A percentile compares a stretch with the other conserved stretches of the same genome.
These are phyloP conservation scores for Chironomus striatipennis DNA, from an alignment of 1,140 invertebrate genomes.

Conservation along the genomic window DNA sequence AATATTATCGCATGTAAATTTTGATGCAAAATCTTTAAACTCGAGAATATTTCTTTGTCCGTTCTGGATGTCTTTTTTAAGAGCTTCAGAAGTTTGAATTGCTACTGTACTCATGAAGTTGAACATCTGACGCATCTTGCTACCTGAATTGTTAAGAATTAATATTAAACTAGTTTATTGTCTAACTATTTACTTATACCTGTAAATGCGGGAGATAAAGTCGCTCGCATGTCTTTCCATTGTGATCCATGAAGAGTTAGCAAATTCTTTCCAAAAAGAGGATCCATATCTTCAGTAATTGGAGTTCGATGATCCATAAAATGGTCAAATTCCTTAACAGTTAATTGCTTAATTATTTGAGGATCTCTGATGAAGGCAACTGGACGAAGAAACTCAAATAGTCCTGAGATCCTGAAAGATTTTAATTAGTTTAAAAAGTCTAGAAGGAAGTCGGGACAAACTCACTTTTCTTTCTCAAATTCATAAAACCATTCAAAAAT, in stretches of 20 bases:
- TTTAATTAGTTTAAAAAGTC: too few relatives aligned
- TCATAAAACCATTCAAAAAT: not conserved
- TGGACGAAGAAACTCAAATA: conserved; percentile 29
- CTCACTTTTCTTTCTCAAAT: not conserved
- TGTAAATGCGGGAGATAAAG: conserved; percentile 41
- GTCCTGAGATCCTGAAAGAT: conserved; percentile 29
- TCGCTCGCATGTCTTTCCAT: conserved; percentile 42
- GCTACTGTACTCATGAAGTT: conserved; percentile 36
- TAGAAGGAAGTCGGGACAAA: not conserved
- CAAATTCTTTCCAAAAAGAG: conserved; percentile 33
- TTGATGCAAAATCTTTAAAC: conserved; percentile 44
- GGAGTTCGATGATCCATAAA: conserved; percentile 32
- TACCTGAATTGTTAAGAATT: conserved; percentile 18
- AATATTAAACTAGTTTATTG: too few relatives aligned
- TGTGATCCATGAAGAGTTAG: conserved; percentile 41
- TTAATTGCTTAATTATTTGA: conserved; percentile 34
- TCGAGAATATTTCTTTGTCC: conserved; percentile 39
- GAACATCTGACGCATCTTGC: conserved; percentile 44
- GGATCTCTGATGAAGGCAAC: conserved; percentile 32
- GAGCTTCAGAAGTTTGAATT: conserved; percentile 30
- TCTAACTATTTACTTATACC: conserved; percentile 29
- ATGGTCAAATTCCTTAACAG: conserved; percentile 35
- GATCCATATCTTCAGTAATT: conserved; percentile 28
- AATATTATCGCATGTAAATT: conserved; percentile 52
- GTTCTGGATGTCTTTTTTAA: not conserved